Evolutionary conservation across 2,113 vertebrate genomes (phyloP), one percentile per base, ranked within the genome.

Genomic region (Aplodontia rufa): DNA sequence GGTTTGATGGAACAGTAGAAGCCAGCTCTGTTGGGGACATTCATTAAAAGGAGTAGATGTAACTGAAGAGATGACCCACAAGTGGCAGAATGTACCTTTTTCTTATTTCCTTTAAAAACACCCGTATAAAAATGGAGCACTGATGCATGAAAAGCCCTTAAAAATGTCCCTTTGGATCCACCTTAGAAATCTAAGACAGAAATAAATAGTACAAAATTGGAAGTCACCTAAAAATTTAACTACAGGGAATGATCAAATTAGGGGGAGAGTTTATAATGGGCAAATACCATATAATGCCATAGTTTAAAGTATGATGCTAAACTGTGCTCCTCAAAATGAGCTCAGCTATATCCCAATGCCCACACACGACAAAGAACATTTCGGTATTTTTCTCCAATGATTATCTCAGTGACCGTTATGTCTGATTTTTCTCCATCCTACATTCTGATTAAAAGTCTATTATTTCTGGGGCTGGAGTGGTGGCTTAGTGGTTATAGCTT

Each of bases 21-120:
- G 68, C 47, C 89, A 97, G 16, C 13, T 84, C 58, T 80, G 64
- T 58, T 94, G 13, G 19, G 55, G 40, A 92, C 97, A 96, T 69
- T 32, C 84, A 83, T 93, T 94, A 97, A 75, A 30, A 93, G n/a
- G 49, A 64, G 35, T 47, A 93, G 53, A 95, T 58, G 49, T 84
- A 87, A 95, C 22, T 37, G 66, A 93, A 49, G 69, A 87, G 35
- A 78, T 83, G 49, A 22, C 72, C 62, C 68, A 74, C 10, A 47
- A 53, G 42, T 76, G 76, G 71, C 26, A 96, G 49, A 90, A 89
- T 74, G 26, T 60, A 74, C 51, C 42, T 93, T 81, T 79, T 64
- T 51, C 17, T 58, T 62, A 83, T 40, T 80, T 22, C 79, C 64
- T 69, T 74, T 80, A 26, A 93, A 93, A 95, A 85, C 17, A 8